Evolutionary conservation across 2,797 vertebrate genomes (phyloP).

Genomic region (Gastrophryne carolinensis): DNA sequence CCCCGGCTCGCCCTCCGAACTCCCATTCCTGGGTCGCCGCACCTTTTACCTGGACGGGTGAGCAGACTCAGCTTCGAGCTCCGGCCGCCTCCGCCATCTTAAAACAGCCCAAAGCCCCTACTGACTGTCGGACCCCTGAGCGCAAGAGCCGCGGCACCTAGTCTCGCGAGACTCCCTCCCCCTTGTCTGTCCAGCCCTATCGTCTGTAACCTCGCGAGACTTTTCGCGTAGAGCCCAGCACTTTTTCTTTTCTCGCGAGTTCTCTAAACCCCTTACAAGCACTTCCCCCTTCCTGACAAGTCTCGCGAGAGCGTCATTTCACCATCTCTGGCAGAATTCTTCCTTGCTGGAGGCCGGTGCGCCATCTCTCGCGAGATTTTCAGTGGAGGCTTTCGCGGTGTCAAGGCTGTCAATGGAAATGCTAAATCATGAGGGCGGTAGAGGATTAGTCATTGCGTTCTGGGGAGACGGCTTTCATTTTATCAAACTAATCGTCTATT

Average conservation of each 20-base stretch:
- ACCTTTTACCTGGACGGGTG: constrained; percentile 20
- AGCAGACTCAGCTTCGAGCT: constrained; percentile 22
- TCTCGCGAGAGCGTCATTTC: not conserved
- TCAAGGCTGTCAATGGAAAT: not conserved
- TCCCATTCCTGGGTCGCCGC: too few relatives aligned
- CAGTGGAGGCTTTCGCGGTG: not conserved
- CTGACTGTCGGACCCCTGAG: constrained; percentile 44
- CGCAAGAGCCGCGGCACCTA: constrained; percentile 34
- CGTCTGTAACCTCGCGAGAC: not conserved
- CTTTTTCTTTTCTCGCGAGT: not conserved
- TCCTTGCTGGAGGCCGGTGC: not conserved
- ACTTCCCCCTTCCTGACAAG: not conserved
- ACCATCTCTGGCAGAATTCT: not conserved
- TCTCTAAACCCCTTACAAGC: not conserved
- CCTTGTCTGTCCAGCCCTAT: not conserved
- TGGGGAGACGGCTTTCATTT: too few relatives aligned
- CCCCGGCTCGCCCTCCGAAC: not conserved
- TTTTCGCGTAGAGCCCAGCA: not conserved
- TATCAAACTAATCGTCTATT: too few relatives aligned
- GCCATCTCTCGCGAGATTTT: not conserved
- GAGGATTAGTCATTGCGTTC: too few relatives aligned
- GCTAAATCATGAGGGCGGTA: not conserved
- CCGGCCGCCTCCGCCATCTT: constrained; percentile 52
- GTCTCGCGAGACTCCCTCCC: not conserved
- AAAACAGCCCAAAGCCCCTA: constrained; percentile 36